Evolutionary conservation across 2,113 vertebrate genomes (phyloP), one percentile per base, ranked within the genome.

Genomic region (Bucco capensis): DNA sequence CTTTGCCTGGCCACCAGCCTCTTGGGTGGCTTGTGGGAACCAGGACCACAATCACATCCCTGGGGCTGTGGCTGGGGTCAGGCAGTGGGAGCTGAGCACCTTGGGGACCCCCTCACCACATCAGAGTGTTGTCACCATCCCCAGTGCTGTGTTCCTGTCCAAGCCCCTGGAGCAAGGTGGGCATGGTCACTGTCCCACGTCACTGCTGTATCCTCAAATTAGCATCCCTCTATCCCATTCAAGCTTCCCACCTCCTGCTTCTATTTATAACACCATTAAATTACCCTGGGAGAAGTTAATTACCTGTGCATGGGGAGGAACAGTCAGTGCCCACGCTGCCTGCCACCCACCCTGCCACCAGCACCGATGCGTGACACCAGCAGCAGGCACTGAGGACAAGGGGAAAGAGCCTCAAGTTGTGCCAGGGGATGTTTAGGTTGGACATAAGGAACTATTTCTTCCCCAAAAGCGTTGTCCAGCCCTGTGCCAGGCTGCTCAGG

Each of bases 1-100:
- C 17, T 72, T 27, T 27, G 38, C 28, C 22, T 4, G 1, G 19
- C 50, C 50, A 47, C 58, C 24, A 2, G 15, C 30, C 42, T 30
- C 58, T 17, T 2, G 16, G 12, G 51, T 25, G 82, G 42, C 25
- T 58, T 8, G 31, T 18, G 82, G 61, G 37, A 44, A 49, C 35
- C 69, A 24, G 70, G 28, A 23, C 23, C 9, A 7, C 24, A 7
- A 3, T 11, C 19, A 1, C 1, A 1, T 12, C 25, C 16, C 51
- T 7, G 61, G 49, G 49, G 56, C 23, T 61, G 47, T 21, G 51
- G 24, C 1, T 13, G 64, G 83, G 21, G 33, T 9, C 57, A 7
- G 49, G 30, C 35, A 19, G 49, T 2, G 66, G 30, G 49, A 35
- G 49, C 35, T 1, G 9, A 40, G 74, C 5, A 1, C 49, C 17